These are phyloP conservation scores for Petaurus breviceps DNA, from an alignment of 2,113 vertebrate genomes.

Conservation along the genomic window DNA sequence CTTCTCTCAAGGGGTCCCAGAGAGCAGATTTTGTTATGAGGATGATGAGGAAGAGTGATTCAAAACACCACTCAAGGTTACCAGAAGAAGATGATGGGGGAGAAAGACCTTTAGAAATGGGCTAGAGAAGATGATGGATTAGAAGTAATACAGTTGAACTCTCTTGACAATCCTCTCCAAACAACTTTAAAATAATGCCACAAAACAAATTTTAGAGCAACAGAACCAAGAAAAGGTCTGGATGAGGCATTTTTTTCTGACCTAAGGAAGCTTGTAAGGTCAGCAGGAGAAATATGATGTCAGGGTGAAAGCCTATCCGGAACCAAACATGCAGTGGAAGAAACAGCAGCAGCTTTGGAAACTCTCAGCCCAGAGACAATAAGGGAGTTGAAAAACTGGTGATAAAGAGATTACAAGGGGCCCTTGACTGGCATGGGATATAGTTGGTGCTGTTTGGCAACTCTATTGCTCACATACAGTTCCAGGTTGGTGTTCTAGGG, in stretches of 20 bases:
- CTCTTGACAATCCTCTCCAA: background rate
- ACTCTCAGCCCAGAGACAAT: background rate
- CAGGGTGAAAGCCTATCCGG: background rate
- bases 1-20: background rate
- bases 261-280: background rate
- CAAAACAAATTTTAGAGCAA: background rate
- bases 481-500: background rate
- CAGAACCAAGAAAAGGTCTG: background rate
- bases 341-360: background rate
- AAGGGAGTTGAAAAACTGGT: background rate
- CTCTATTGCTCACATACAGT: background rate
- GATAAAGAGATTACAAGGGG: background rate
- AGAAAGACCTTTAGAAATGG: background rate
- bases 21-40: background rate
- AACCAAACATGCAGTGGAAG: background rate
- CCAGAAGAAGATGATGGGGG: background rate
- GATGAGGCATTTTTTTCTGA: background rate
- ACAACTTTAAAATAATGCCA: background rate
- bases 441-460: background rate
- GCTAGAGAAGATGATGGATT: background rate
- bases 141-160: background rate
- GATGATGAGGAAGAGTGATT: background rate
- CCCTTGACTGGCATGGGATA: background rate
- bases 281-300: background rate
- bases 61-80: background rate